phyloP scores from a whole-genome alignment of 2,797 vertebrate species.

The Sternotherus odoratus region DNA sequence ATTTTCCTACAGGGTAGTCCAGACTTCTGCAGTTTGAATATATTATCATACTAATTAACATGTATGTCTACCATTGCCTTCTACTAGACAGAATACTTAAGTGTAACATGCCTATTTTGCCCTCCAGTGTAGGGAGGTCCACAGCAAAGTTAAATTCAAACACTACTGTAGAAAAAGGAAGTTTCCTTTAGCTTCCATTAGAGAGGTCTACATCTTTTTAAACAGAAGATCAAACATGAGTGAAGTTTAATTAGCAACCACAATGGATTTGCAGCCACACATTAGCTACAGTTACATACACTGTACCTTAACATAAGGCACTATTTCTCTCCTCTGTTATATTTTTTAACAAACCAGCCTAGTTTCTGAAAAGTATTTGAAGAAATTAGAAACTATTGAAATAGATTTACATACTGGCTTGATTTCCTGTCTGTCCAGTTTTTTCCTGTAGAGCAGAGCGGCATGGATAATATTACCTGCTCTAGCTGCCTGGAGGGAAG shows the following conservation, averaged over 20 bases:
- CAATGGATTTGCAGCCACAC: background rate
- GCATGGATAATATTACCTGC: constrained; percentile 94
- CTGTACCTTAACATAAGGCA: background rate
- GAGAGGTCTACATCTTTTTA: background rate
- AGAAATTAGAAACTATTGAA: background rate
- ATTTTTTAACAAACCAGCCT: background rate
- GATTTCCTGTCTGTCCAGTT: constrained; percentile 95
- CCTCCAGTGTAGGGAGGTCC: background rate
- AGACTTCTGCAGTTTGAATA: background rate
- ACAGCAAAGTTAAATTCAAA: fast-evolving
- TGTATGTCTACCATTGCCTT: background rate
- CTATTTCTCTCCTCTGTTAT: background rate
- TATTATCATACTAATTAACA: background rate
- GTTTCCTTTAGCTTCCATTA: background rate
- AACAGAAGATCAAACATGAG: background rate
- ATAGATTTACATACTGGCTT: constrained; percentile 88
- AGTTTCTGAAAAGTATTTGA: background rate
- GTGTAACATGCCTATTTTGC: background rate
- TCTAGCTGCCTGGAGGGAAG: constrained; percentile 90
- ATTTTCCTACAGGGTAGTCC: background rate
- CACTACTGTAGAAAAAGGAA: background rate
- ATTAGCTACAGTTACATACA: background rate
- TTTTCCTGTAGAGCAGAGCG: constrained; percentile 92
- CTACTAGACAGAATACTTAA: background rate
- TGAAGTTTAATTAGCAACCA: background rate